phyloP scores from a whole-genome alignment of 2,888 invertebrate species.

The Drosophila kambysellisi region DNA sequence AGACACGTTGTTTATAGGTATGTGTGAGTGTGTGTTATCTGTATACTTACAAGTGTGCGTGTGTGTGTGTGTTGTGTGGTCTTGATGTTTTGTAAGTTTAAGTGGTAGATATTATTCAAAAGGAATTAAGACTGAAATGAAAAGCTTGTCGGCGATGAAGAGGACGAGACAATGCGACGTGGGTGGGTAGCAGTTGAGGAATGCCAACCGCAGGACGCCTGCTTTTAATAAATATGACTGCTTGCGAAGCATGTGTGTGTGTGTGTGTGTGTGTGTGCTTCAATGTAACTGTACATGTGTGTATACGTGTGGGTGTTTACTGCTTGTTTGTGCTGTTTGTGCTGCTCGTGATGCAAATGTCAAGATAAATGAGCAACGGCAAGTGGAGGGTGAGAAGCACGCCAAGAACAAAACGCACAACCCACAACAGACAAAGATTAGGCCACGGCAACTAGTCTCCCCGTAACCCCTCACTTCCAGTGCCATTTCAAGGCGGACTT shows the following conservation, averaged over 20 bases:
- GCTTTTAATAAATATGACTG: conserved; percentile 74
- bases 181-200: conserved; percentile 27
- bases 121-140: conserved; percentile 78
- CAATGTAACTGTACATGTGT: conserved; percentile 3
- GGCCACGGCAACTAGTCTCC: conserved; percentile 15
- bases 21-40: conserved; percentile 9
- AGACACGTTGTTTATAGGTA: conserved; percentile 5
- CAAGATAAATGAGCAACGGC: conserved; percentile 69
- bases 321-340: conserved; percentile 58
- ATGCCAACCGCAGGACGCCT: conserved; percentile 64
- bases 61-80: conserved; percentile 44
- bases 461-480: neutral
- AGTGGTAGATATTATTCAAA: conserved; percentile 80
- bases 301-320: conserved; percentile 36
- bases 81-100: conserved; percentile 78
- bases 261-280: neutral
- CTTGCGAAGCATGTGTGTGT: conserved; percentile 36
- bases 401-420: neutral
- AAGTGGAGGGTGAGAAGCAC: conserved; percentile 9
- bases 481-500: conserved; percentile 47
- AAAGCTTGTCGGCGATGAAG: conserved; percentile 70
- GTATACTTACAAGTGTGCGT: conserved; percentile 9
- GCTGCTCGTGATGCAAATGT: conserved; percentile 70
- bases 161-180: conserved; percentile 18
- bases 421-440: conserved; percentile 6